phyloP scores from a whole-genome alignment of 1,140 invertebrate genomes.

The Solen grandis region DNA sequence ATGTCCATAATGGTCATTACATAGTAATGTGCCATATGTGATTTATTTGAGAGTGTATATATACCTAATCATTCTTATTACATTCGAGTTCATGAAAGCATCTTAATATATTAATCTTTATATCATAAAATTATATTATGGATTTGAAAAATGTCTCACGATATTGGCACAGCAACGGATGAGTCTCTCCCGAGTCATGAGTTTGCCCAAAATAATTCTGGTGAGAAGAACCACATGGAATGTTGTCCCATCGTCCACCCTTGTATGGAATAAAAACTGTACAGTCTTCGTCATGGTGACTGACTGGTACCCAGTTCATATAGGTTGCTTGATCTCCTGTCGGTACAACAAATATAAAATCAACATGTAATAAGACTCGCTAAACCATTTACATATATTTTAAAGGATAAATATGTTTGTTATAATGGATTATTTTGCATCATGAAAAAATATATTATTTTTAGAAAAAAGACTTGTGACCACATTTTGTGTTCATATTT shows the following conservation, averaged over 20 bases:
- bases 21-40: background rate
- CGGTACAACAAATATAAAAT: too few relatives aligned
- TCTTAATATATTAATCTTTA: too few relatives aligned
- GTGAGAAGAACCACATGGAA: background rate
- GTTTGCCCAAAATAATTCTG: background rate
- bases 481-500: too few relatives aligned
- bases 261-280: background rate
- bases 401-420: too few relatives aligned
- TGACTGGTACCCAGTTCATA: background rate
- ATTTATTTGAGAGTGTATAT: background rate
- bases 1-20: too few relatives aligned
- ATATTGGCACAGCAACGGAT: constrained; percentile 32
- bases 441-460: too few relatives aligned
- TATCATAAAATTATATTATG: background rate
- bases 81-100: background rate
- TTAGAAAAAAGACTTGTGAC: too few relatives aligned
- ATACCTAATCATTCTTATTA: background rate
- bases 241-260: background rate
- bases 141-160: constrained; percentile 9
- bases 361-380: too few relatives aligned
- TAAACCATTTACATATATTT: too few relatives aligned
- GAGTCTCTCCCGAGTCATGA: constrained; percentile 1
- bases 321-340: background rate
- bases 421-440: too few relatives aligned
- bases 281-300: background rate